Percentiles rank a stretch among this genome's conserved stretches.
These are phyloP conservation scores for Dasysyrphus albostriatus DNA, from an alignment of 2,888 invertebrate genomes.

Conservation along the genomic window DNA sequence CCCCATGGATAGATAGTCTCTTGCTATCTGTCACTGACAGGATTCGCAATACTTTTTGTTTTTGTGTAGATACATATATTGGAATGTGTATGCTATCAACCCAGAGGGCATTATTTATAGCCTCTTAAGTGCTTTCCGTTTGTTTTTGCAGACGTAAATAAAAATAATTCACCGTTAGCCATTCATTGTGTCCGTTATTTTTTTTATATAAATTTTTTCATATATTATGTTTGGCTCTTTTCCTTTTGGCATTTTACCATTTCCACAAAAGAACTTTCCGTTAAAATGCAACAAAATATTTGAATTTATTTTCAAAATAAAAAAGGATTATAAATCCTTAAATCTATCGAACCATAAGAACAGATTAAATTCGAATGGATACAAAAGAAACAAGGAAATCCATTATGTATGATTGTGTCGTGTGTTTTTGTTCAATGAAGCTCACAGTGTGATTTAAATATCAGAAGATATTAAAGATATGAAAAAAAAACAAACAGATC, in stretches of 20 bases:
- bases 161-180: not conserved
- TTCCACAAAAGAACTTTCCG: not conserved
- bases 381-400: no score
- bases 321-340: not conserved
- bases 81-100: not conserved
- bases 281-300: not conserved
- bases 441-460: no score
- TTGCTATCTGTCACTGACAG: constrained; percentile 18
- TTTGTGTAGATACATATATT: not conserved
- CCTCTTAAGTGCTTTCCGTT: constrained; percentile 18
- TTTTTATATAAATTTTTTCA: not conserved
- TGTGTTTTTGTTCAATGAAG: no score
- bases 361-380: no score
- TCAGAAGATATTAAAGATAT: no score
- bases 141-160: not conserved
- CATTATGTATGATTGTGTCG: no score
- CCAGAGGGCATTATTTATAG: constrained; percentile 21
- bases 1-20: constrained; percentile 12
- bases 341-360: no score
- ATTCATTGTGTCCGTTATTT: not conserved
- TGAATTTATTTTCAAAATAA: not conserved
- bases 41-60: not conserved
- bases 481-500: no score
- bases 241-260: not conserved
- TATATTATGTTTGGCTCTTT: not conserved